phyloP scores from a whole-genome alignment of 2,113 vertebrate species.

The Diphyllodes magnificus region DNA sequence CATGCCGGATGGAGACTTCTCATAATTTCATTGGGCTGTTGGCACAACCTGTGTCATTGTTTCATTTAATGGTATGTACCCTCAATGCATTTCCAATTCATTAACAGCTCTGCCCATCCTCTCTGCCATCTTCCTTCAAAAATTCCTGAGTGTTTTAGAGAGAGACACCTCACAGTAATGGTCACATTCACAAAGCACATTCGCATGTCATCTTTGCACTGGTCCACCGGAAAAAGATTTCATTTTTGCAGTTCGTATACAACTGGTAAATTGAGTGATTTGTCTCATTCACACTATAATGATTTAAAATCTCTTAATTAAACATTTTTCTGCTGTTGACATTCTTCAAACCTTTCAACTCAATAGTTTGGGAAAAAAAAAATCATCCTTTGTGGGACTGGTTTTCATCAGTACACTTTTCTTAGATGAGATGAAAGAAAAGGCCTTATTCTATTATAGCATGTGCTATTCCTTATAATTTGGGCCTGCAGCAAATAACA shows the following conservation, averaged over 20 bases:
- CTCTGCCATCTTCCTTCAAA: neutral
- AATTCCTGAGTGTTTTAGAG: neutral
- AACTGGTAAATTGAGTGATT: neutral
- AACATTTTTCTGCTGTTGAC: neutral
- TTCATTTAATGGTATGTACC: fast-evolving
- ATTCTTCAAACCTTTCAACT: neutral
- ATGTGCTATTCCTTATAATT: neutral
- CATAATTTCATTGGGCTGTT: neutral
- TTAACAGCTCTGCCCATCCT: neutral
- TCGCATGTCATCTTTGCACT: neutral
- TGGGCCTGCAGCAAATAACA: neutral
- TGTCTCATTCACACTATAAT: neutral
- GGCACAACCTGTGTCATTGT: neutral
- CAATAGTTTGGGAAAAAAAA: neutral
- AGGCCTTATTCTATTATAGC: neutral
- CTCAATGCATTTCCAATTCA: neutral
- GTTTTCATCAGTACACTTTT: neutral
- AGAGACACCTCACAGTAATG: neutral
- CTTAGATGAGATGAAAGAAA: neutral
- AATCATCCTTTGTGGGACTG: neutral
- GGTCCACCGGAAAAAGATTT: neutral
- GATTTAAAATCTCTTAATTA: neutral
- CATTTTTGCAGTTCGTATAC: neutral
- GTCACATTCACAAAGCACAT: neutral
- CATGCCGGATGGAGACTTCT: neutral